phyloP scores from a whole-genome alignment of 2,888 invertebrate genomes.

The Ecdyonurus torrentis region DNA sequence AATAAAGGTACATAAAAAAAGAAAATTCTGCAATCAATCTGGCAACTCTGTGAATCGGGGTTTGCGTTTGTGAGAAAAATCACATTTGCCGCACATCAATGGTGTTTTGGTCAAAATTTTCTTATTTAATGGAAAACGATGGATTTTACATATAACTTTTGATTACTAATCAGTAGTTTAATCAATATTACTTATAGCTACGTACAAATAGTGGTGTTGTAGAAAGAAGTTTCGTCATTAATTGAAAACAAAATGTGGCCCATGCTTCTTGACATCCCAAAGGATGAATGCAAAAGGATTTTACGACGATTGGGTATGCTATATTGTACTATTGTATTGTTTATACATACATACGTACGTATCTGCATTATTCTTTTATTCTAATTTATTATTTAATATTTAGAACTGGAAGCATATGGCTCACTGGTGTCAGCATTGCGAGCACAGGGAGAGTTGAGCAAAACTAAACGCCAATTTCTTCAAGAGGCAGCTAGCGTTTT shows the following conservation, averaged over 20 bases:
- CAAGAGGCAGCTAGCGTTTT: conserved; percentile 65
- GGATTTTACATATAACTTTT: too few species aligned
- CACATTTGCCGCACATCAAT: too few species aligned
- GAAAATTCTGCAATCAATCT: too few species aligned
- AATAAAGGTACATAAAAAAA: too few species aligned
- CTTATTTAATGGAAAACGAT: too few species aligned
- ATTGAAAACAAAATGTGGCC: conserved; percentile 49
- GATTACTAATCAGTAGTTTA: too few species aligned
- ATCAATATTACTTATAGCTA: too few species aligned
- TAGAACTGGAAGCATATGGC: conserved; percentile 85
- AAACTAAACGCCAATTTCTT: conserved; percentile 66
- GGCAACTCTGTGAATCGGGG: too few species aligned
- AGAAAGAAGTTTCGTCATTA: too few species aligned
- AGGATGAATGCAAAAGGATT: conserved; percentile 76
- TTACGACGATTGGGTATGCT: conserved; percentile 66
- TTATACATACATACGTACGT: neutral
- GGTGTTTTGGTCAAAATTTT: too few species aligned
- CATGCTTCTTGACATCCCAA: conserved; percentile 61
- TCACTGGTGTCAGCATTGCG: conserved; percentile 77
- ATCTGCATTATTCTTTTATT: conserved; percentile 13
- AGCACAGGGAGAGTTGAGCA: conserved; percentile 77
- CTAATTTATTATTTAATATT: conserved; percentile 20
- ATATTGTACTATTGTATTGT: neutral
- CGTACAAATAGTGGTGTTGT: too few species aligned
- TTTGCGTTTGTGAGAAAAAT: too few species aligned